Evolutionary conservation across 92 coral and sea anemone species (phyloP), one percentile per base, ranked within the genome.

Genomic region (Siderastrea siderea): DNA sequence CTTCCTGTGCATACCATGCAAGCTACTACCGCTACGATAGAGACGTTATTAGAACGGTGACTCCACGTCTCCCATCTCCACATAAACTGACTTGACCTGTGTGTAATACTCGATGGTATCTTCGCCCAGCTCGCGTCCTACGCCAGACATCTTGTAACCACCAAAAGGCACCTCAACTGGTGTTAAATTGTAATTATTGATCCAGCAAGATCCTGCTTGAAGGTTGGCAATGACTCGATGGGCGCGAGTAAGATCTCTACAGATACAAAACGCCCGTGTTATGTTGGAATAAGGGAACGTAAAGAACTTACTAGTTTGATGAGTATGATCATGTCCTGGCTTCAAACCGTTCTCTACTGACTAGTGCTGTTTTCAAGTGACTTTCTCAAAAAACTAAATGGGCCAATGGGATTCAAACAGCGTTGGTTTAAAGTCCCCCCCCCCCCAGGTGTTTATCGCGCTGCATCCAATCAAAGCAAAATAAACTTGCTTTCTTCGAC

Each of bases 121-220:
- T 52, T 87, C 91, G 5, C 99, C 96, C 12, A 96, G 92, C 67
- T 98, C 99, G 16, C 99, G 96, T 1, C 99, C 99, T 5, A 98
- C 93, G 1, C 99, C 99, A 13, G 99, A 98, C 98, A 94, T 94
- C 75, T 98, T 98, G 90, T 92, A 98, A 13, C 99, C 99, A 15
- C 99, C 99, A 45, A 92, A 90, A 4, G 99, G 99, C n/a, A 98
- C 93, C 80, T 95, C 98, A 6, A 91, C 94, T 2, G 95, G 98
- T 63, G 92, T 91, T 11, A 98, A 79, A 74, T 93, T 94, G 80
- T 93, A 98, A 6, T 90, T 83, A 79, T 98, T 98, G 90, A 98
- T 91, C 98, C 98, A 98, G 75, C 96, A 93, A 5, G 89, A 83
- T n/a, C 99, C 99, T 9, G 99, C 98, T 69, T 95, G 94, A 6